These are phyloP conservation scores for Belgica antarctica DNA, from an alignment of 2,888 invertebrate genomes.

Conservation along the genomic window DNA sequence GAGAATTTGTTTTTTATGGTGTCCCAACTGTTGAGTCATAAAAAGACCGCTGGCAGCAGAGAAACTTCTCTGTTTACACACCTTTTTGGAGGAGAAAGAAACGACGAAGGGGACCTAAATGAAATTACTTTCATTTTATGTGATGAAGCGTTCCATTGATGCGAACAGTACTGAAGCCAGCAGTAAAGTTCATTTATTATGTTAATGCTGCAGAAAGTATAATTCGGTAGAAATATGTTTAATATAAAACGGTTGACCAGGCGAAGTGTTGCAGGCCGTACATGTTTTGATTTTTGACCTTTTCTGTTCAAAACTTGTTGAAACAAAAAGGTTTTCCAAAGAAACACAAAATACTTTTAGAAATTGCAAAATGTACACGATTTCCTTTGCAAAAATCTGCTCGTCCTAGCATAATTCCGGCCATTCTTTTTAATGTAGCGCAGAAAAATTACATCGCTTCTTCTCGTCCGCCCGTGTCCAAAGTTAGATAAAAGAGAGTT, in stretches of 20 bases:
- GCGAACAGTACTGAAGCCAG: too few species aligned
- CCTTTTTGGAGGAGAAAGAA: background rate
- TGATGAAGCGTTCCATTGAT: too few species aligned
- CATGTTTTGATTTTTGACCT: too few species aligned
- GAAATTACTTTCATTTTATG: conserved; percentile 41
- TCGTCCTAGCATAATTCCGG: background rate
- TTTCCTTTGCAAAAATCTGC: conserved; percentile 9
- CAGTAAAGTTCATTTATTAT: conserved; percentile 43
- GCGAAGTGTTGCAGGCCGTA: too few species aligned
- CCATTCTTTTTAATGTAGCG: conserved; percentile 3
- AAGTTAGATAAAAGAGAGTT: conserved; percentile 7
- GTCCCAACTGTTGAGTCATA: conserved; percentile 20
- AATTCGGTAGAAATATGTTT: too few species aligned
- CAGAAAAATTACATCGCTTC: background rate
- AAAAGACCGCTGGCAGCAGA: background rate
- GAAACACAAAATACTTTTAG: too few species aligned
- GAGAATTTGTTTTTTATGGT: too few species aligned
- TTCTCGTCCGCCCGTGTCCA: background rate
- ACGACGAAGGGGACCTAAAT: conserved; percentile 31
- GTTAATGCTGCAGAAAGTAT: conserved; percentile 32
- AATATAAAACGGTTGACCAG: too few species aligned
- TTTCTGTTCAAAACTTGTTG: too few species aligned
- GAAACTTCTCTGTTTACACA: background rate
- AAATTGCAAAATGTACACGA: too few species aligned
- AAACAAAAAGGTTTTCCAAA: too few species aligned